Percentiles rank a stretch among this genome's conserved stretches.
These are phyloP conservation scores for Anorthoa munda DNA, from an alignment of 2,888 invertebrate species.

Conservation along the genomic window DNA sequence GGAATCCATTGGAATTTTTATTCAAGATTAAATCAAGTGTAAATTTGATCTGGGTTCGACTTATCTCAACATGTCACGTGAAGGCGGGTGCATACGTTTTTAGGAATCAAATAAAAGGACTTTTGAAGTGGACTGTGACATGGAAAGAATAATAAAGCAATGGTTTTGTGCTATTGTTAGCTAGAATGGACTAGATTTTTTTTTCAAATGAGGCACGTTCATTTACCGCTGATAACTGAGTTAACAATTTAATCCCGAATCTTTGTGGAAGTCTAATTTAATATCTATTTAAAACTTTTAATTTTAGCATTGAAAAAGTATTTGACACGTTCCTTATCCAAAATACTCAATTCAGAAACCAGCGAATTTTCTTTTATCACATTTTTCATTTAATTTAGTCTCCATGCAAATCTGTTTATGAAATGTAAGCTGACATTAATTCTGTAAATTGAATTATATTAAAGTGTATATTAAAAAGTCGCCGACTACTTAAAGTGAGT, in stretches of 20 bases:
- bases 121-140: slow-evolving; percentile 57
- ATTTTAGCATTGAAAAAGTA: too few relatives aligned
- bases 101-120: slow-evolving; percentile 67
- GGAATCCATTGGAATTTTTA: slow-evolving; percentile 71
- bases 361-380: too few relatives aligned
- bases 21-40: slow-evolving; percentile 76
- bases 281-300: too few relatives aligned
- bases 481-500: neutral
- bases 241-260: too few relatives aligned
- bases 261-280: too few relatives aligned
- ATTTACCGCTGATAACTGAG: too few relatives aligned
- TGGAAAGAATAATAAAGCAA: slow-evolving; percentile 19
- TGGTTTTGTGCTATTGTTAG: neutral
- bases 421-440: neutral
- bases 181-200: too few relatives aligned
- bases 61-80: slow-evolving; percentile 68
- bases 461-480: too few relatives aligned
- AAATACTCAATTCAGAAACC: too few relatives aligned
- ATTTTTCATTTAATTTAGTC: neutral
- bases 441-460: too few relatives aligned
- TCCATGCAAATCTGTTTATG: neutral
- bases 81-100: slow-evolving; percentile 70
- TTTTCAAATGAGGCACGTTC: too few relatives aligned
- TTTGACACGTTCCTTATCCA: too few relatives aligned
- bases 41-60: slow-evolving; percentile 78